Base-by-base conservation (phyloP, 2,797 vertebrate genomes). In the Anableps anableps region DNA sequence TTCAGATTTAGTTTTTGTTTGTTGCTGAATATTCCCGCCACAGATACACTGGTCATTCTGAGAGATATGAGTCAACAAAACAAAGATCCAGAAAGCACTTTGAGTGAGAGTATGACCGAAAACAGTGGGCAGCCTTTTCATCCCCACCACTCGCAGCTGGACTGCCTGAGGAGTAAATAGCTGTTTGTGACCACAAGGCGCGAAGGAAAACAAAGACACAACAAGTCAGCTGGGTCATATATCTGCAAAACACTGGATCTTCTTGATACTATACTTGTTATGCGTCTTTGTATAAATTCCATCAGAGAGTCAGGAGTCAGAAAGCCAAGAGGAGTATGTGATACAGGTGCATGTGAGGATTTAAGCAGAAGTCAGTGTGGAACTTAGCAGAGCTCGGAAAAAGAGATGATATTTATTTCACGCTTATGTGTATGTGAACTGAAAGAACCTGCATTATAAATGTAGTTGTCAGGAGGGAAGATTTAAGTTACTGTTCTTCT, bases 391-490 rank as follows among this genome's bases (percentile, higher is more conserved):
- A 41, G 66, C 71, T 19, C 51, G 36, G 64, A 76, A 77, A 75
- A n/a, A 70, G 26, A 78, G 50, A 86, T 79, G 51, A 86, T 83
- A 50, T 78, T 84, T 55, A 71, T 60, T 82, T 58, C 66, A 79
- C 83, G 78, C 72, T 31, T 62, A 41, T 47, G 19, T 75, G 6
- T 31, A 1, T 34, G 29, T 84, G 58, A 74, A 83, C 82, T 31
- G 62, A 80, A 89, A 84, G 90, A 88, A 90, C 82, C 51, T 90
- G 80, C 71, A 81, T 90, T 90, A 90, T 81, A 79, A 88, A 92
- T 88, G 83, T 31, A 72, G 86, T 50, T 81, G 73, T 72, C 88
- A 82, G 47, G 1, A 26, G 70, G 72, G 11, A 34, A 45, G 31
- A 45, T 43, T 62, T 82, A 72, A 81, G 72, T 81, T 36, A 48